Percentiles rank a stretch among this genome's conserved stretches.
Evolutionary conservation across 2,797 vertebrate species (phyloP).

Genomic region (Rhyacichthys aspro): DNA sequence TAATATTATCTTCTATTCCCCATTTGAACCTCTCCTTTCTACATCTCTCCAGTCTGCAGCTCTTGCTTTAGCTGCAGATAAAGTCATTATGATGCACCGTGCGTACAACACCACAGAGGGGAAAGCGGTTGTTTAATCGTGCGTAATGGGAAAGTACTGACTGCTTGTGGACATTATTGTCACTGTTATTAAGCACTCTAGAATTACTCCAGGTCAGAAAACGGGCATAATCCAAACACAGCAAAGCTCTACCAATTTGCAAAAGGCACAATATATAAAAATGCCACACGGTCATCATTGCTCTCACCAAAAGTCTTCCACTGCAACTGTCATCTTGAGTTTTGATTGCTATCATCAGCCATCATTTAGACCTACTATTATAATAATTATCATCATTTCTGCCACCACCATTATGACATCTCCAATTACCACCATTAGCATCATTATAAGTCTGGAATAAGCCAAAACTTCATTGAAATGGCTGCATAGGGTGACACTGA

Average conservation of each 20-base stretch:
- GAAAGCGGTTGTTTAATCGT: constrained; percentile 47
- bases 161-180: constrained; percentile 36
- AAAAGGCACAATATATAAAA: constrained; percentile 2
- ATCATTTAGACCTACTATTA: neutral
- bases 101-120: constrained; percentile 27
- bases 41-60: constrained; percentile 19
- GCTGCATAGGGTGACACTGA: constrained; percentile 24
- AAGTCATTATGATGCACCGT: constrained; percentile 55
- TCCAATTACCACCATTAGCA: constrained; percentile 9
- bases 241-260: constrained; percentile 6
- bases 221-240: constrained; percentile 24
- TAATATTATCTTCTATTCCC: constrained; percentile 8
- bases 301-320: neutral
- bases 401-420: constrained; percentile 9
- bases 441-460: constrained; percentile 21
- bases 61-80: constrained; percentile 41
- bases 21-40: constrained; percentile 4
- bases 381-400: constrained; percentile 8
- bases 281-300: constrained; percentile 18
- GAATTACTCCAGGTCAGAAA: constrained; percentile 13
- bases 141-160: constrained; percentile 28
- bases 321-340: too few relatives aligned
- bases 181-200: constrained; percentile 31
- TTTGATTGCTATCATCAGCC: too few relatives aligned
- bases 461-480: constrained; percentile 21